Percentiles rank a stretch among this genome's conserved stretches.
Evolutionary conservation across 2,113 vertebrate genomes (phyloP).

Genomic region (Pollachius pollachius): DNA sequence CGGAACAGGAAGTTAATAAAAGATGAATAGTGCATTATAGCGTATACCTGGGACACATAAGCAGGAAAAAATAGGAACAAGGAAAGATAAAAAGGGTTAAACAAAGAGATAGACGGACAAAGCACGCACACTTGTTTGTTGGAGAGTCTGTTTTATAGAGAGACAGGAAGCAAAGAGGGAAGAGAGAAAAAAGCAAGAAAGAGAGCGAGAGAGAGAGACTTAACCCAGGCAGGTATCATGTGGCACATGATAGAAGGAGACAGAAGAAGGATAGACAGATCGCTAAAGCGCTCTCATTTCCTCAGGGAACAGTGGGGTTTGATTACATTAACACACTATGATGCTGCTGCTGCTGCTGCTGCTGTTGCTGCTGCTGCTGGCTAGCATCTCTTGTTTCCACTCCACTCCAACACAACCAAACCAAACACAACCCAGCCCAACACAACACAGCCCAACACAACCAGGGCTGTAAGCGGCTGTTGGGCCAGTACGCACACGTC

Average conservation of each 20-base stretch:
- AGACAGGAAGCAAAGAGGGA: conserved; percentile 34
- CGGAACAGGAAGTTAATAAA: too few species aligned
- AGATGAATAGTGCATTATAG: too few species aligned
- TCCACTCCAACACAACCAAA: conserved; percentile 28
- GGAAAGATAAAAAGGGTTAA: neutral
- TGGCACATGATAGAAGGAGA: conserved; percentile 30
- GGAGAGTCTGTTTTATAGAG: neutral
- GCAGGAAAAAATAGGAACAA: neutral
- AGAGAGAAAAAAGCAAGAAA: conserved; percentile 6
- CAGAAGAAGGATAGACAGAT: conserved; percentile 32
- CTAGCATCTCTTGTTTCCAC: conserved; percentile 29
- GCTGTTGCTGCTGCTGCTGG: neutral
- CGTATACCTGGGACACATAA: neutral
- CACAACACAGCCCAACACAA: too few species aligned
- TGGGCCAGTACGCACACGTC: too few species aligned
- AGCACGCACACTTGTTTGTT: conserved; percentile 3
- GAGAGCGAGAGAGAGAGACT: conserved; percentile 6
- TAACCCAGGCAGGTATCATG: conserved; percentile 2
- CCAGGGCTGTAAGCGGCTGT: too few species aligned
- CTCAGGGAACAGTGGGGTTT: conserved; percentile 40
- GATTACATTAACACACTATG: conserved; percentile 60
- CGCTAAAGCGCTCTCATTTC: conserved; percentile 33
- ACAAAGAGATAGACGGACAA: conserved; percentile 28
- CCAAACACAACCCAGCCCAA: too few species aligned
- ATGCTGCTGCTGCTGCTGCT: conserved; percentile 25